Evolutionary conservation across 2,113 vertebrate species (phyloP).

Genomic region (Podocnemis expansa): DNA sequence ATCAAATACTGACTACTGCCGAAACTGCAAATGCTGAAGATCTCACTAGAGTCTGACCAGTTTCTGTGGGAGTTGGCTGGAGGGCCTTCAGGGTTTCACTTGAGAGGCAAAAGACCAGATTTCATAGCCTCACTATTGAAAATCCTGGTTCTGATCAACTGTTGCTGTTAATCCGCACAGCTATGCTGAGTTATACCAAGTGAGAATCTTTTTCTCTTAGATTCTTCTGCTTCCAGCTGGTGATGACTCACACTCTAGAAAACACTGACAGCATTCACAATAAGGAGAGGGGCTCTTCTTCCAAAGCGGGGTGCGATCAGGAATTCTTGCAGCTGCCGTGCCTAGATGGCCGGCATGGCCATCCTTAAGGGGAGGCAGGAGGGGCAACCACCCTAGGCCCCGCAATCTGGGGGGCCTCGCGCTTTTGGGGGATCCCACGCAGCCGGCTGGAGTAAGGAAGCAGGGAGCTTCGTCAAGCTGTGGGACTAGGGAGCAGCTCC

Average conservation of each 20-base stretch:
- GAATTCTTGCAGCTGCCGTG: neutral
- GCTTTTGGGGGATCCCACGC: no score
- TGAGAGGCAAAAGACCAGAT: neutral
- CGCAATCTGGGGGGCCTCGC: no score
- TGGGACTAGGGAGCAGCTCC: no score
- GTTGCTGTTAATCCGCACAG: neutral
- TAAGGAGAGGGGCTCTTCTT: neutral
- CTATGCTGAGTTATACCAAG: rapidly evolving
- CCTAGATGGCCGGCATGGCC: neutral
- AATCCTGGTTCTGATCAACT: neutral
- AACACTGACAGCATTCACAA: neutral
- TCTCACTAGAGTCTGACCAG: neutral
- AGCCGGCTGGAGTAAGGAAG: no score
- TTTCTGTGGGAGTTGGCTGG: neutral
- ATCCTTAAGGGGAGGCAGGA: no score
- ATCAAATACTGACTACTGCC: neutral
- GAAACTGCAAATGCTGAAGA: no score
- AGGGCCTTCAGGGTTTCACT: neutral
- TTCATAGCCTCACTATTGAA: neutral
- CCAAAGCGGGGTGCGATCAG: neutral
- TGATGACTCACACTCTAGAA: rapidly evolving
- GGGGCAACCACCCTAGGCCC: no score
- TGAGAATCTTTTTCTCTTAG: no score
- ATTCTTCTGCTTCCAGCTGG: neutral
- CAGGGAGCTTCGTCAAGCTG: no score